Percentiles rank a stretch among this genome's conserved stretches.
Evolutionary conservation across 2,797 vertebrate species (phyloP).

Genomic region (Gymnopithys bicolor): DNA sequence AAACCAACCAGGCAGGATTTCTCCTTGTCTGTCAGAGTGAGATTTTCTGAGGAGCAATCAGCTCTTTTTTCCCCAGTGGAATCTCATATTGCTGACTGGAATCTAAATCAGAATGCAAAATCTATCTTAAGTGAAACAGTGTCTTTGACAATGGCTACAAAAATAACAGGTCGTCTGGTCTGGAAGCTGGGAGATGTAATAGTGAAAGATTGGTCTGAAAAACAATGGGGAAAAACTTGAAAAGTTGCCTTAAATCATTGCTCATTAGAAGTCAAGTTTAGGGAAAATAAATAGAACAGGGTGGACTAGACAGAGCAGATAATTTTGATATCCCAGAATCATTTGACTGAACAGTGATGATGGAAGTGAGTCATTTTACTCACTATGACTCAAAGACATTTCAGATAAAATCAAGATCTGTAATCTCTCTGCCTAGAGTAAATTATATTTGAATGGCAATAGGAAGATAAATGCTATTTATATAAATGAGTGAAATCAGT

Average conservation of each 20-base stretch:
- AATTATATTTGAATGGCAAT: slow-evolving; percentile 68
- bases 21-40: background rate
- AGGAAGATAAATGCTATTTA: slow-evolving; percentile 63
- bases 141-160: background rate
- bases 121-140: background rate
- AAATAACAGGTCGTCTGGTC: background rate
- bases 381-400: slow-evolving; percentile 40
- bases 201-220: background rate
- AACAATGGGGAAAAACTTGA: background rate
- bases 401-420: slow-evolving; percentile 56
- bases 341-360: slow-evolving; percentile 9
- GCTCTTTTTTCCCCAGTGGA: background rate
- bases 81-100: background rate
- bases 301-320: slow-evolving; percentile 27
- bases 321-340: slow-evolving; percentile 48
- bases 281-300: background rate
- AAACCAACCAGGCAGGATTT: background rate
- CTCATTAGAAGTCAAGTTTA: slow-evolving; percentile 8
- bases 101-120: background rate
- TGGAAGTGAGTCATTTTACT: slow-evolving; percentile 61
- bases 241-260: background rate
- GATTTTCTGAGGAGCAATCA: background rate
- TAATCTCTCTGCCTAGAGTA: slow-evolving; percentile 49
- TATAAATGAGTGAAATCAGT: slow-evolving; percentile 63
- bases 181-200: background rate